phyloP scores from a whole-genome alignment of 2,113 vertebrate genomes.

The Diphyllodes magnificus region DNA sequence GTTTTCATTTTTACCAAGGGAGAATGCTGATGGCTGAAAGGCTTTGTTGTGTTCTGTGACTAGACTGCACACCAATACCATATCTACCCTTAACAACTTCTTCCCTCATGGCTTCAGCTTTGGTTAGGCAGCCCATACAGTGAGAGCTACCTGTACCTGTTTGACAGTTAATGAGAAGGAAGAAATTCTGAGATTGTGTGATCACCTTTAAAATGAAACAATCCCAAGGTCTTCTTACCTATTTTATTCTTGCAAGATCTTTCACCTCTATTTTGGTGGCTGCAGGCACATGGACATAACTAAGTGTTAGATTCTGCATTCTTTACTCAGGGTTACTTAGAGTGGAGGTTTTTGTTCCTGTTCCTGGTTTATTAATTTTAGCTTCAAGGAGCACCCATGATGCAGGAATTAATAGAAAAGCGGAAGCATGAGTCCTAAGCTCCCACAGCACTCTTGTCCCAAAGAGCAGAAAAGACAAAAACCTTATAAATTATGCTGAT shows the following conservation, averaged over 20 bases:
- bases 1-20: not conserved
- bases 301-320: not conserved
- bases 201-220: not conserved
- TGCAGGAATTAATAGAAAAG: not conserved
- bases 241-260: not conserved
- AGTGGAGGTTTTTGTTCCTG: rapidly evolving
- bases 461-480: not conserved
- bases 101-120: not conserved
- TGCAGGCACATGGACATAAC: not conserved
- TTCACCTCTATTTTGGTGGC: not conserved
- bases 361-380: not conserved
- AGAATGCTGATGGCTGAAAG: not conserved
- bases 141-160: not conserved
- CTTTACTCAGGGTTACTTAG: not conserved
- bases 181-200: not conserved
- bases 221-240: not conserved
- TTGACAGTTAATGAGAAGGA: not conserved
- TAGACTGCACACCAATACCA: not conserved
- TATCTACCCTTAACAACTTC: not conserved
- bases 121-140: not conserved
- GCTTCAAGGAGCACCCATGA: not conserved
- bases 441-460: not conserved
- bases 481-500: not conserved
- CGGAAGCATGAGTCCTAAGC: not conserved
- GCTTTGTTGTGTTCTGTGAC: not conserved